Evolutionary conservation across 1,140 invertebrate genomes (phyloP).

Genomic region (Drosophila quadrilineata): DNA sequence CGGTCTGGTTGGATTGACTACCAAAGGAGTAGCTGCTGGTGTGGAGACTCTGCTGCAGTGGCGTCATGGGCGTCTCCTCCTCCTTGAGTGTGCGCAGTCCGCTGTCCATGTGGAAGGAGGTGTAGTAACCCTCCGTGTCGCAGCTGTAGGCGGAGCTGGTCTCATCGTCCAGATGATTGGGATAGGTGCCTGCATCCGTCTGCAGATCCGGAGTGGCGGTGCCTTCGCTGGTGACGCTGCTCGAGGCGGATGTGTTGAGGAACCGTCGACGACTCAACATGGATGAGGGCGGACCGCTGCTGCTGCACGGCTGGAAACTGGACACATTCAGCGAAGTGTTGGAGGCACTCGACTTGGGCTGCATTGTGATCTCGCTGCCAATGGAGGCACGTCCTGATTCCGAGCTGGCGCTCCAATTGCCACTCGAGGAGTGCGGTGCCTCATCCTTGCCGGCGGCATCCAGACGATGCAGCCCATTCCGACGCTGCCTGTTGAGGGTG

Average conservation of each 20-base stretch:
- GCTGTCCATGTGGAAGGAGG: constrained; percentile 97
- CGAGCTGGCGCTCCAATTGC: constrained; percentile 96
- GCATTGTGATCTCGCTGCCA: constrained; percentile 90
- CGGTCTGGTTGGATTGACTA: constrained; percentile 83
- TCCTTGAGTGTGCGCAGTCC: constrained; percentile 93
- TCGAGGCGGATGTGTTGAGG: constrained; percentile 89
- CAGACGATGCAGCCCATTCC: constrained; percentile 82
- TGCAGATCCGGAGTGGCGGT: constrained; percentile 91
- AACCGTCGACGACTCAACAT: constrained; percentile 86
- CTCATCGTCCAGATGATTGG: constrained; percentile 88
- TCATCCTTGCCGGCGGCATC: constrained; percentile 84
- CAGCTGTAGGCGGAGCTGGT: constrained; percentile 96
- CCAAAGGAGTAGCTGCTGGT: constrained; percentile 83
- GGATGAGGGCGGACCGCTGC: constrained; percentile 85
- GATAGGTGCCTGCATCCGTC: constrained; percentile 84
- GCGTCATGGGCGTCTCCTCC: constrained; percentile 87
- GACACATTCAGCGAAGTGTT: constrained; percentile 85
- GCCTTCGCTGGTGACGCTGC: constrained; percentile 91
- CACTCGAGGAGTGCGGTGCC: constrained; percentile 92
- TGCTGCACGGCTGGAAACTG: constrained; percentile 83
- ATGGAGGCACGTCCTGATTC: constrained; percentile 93
- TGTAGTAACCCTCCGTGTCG: constrained; percentile 98
- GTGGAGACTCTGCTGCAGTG: constrained; percentile 84
- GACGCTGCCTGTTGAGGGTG: constrained; percentile 83
- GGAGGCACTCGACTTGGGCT: constrained; percentile 87